These are phyloP conservation scores for Blera fallax DNA, from an alignment of 2,888 invertebrate species.

Conservation along the genomic window DNA sequence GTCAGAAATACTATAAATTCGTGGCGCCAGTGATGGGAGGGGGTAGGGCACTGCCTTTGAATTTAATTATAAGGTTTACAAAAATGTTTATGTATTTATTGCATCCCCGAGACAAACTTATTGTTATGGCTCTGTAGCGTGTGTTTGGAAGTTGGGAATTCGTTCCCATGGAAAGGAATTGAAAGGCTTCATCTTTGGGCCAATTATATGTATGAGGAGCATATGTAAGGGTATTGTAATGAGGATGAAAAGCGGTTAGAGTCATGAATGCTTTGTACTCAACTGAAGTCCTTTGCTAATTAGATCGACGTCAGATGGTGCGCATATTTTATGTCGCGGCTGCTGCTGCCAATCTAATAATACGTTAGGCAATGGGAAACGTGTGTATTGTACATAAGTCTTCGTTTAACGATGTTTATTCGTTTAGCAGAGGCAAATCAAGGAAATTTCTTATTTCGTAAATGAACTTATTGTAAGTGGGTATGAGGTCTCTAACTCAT, in stretches of 20 bases:
- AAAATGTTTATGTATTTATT: not conserved
- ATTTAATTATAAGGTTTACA: slow-evolving; percentile 11
- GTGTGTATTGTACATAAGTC: not conserved
- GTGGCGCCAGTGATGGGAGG: slow-evolving; percentile 5
- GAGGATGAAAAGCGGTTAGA: not conserved
- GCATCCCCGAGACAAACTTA: not conserved
- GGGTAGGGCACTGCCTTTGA: not conserved
- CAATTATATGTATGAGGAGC: not conserved
- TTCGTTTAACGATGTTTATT: not conserved
- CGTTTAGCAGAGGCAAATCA: not conserved
- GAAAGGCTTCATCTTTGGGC: slow-evolving; percentile 39
- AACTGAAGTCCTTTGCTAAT: not conserved
- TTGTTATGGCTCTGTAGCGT: not conserved
- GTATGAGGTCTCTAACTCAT: not conserved
- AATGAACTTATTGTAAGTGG: not conserved
- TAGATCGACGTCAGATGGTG: slow-evolving; percentile 3
- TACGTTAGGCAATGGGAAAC: not conserved
- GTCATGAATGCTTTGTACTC: not conserved
- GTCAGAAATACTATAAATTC: slow-evolving; percentile 35
- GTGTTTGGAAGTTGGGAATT: not conserved
- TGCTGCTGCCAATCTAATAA: not conserved
- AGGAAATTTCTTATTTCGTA: not conserved
- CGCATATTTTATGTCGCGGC: slow-evolving; percentile 4
- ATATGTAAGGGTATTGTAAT: not conserved
- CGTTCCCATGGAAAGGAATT: slow-evolving; percentile 15